Conservation (phyloP, 2,888 invertebrate species). For the Clunio marinus region DNA sequence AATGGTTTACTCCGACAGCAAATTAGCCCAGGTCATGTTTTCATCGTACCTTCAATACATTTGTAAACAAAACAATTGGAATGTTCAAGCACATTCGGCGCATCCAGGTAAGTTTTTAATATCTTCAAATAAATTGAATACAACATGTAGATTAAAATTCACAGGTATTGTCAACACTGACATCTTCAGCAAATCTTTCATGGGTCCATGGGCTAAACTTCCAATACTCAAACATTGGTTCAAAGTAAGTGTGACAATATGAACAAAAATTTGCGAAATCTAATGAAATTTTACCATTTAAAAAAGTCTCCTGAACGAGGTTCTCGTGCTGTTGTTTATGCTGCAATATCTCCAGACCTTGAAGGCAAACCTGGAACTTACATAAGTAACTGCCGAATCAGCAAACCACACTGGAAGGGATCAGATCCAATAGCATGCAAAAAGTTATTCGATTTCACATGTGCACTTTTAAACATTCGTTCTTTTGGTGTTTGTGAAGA, state of each 20-base stretch:
- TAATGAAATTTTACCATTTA: too few relatives aligned
- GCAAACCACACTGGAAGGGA: constrained; percentile 55
- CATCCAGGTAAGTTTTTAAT: too few relatives aligned
- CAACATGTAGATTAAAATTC: too few relatives aligned
- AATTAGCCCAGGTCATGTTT: constrained; percentile 72
- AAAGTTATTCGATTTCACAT: constrained; percentile 65
- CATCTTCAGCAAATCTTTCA: not conserved
- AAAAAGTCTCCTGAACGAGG: constrained; percentile 63
- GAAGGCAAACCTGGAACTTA: constrained; percentile 77
- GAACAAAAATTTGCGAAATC: too few relatives aligned
- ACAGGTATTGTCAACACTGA: constrained; percentile 83
- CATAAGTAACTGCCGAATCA: constrained; percentile 68
- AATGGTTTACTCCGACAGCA: constrained; percentile 77
- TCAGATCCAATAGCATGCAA: constrained; percentile 59
- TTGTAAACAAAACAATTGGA: constrained; percentile 54
- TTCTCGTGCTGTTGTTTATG: constrained; percentile 70
- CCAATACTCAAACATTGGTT: constrained; percentile 56
- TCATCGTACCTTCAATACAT: constrained; percentile 57
- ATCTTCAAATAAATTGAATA: too few relatives aligned
- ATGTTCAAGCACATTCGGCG: constrained; percentile 66
- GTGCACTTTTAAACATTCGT: constrained; percentile 57
- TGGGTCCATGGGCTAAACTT: not conserved
- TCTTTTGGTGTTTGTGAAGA: too few relatives aligned
- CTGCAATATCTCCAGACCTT: constrained; percentile 68
- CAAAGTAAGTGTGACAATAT: too few relatives aligned